Base-by-base conservation (phyloP, 2,113 vertebrate species). In the Centrocercus urophasianus region DNA sequence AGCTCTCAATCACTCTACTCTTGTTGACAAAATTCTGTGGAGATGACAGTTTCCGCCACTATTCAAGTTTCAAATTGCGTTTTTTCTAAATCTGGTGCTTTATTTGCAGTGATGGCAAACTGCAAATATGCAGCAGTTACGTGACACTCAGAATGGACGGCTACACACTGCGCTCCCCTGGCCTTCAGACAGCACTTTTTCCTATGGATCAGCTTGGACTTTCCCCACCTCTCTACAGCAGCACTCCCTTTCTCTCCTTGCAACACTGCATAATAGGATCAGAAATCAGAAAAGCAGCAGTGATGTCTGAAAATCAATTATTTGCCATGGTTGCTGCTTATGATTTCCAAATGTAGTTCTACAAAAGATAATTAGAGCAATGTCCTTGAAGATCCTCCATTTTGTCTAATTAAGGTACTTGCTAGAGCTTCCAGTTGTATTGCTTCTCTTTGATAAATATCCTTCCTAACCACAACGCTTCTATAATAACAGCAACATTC, bases 81-180 rank as follows among this genome's bases (percentile, higher is more conserved):
- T 93, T 90, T 76, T 78, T 88, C 79, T 96, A 93, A 85, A 93
- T 83, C 67, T 90, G 72, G 52, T 69, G 10, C 38, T 47, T 56
- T 66, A 54, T 40, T 74, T 95, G 87, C 84, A 66, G 8, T 36
- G 30, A 69, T 65, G 63, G 38, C 20, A 42, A 65, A 30, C 40
- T 65, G 63, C 27, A 65, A 65, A 65, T 19, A 13, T 43, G 43
- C 63, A 30, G 63, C 83, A 92, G 64, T 86, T 73, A 72, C 57
- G 48, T 28, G 61, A 91, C 74, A 89, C 61, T 89, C 90, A 87
- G 81, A 88, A 86, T 2, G 2, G 34, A 24, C 77, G 1, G 10
- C 45, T 76, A 63, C 59, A 43, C 34, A 22, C 30, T 13, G 22
- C 1, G 7, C 22, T 56, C 70, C 57, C 84, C 40, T 42, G 7